Conservation (phyloP, 2,888 invertebrate genomes). For the Phasia obesa region DNA sequence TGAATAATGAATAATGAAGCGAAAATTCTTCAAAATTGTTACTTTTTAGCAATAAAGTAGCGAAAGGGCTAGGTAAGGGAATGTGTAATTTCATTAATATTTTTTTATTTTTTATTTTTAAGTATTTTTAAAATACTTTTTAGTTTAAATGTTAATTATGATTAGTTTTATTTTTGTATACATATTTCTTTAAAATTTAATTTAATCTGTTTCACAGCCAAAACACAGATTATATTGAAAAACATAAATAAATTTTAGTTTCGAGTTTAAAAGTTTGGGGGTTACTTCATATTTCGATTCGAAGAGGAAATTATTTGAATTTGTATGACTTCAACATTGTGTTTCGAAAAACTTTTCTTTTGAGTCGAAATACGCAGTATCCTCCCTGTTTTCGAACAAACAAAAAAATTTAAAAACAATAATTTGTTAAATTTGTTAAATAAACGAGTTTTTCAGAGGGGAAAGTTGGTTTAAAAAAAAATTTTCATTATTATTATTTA, state of each 20-base stretch:
- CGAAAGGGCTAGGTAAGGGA: slow-evolving; percentile 51
- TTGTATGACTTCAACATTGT: too few relatives aligned
- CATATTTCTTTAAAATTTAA: slow-evolving; percentile 72
- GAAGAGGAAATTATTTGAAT: too few relatives aligned
- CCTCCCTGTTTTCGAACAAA: too few relatives aligned
- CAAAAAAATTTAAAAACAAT: not conserved
- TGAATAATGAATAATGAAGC: too few relatives aligned
- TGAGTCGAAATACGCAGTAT: too few relatives aligned
- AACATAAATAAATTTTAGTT: slow-evolving; percentile 16
- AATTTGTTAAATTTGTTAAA: not conserved
- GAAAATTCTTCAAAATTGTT: too few relatives aligned
- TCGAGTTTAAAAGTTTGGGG: not conserved
- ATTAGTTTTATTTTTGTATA: slow-evolving; percentile 50
- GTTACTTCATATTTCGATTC: too few relatives aligned
- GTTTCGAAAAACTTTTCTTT: too few relatives aligned
- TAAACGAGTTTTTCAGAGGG: not conserved
- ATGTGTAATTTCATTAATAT: slow-evolving; percentile 49
- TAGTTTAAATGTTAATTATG: slow-evolving; percentile 37
- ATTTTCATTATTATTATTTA: not conserved
- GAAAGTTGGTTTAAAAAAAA: too few relatives aligned
- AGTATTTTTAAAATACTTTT: slow-evolving; percentile 63
- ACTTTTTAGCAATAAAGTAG: not conserved
- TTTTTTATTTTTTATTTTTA: slow-evolving; percentile 38
- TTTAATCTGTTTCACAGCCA: slow-evolving; percentile 82
- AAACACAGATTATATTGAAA: slow-evolving; percentile 80